Evolutionary conservation across 1,140 invertebrate genomes (phyloP), one percentile per base, ranked within the genome.

Genomic region (Fragariocoptes setiger): DNA sequence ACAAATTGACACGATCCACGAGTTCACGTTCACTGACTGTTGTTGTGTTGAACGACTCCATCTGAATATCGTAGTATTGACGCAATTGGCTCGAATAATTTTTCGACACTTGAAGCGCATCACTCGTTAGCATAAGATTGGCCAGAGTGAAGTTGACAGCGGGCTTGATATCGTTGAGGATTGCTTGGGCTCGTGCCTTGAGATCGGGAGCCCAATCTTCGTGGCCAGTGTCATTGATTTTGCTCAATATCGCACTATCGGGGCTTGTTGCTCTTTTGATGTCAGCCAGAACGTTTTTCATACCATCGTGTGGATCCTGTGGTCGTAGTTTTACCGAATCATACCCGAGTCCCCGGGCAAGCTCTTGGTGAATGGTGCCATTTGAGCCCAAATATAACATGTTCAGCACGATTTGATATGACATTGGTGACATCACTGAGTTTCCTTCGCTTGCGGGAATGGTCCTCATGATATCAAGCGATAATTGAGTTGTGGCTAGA

Each of bases 1-100:
- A 80, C 3, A 54, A 46, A 49, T 80, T 79, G 35, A 77, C 71
- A 2, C 53, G 51, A 2, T 55, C 45, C 1, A 64, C 62, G 0
- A 71, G 58, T 0, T 46, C 48, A 0, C 47, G 44, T 0, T 66
- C 2, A 15, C n/a, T 4, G 25, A 31, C 25, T 21, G 5, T 4
- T 3, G 19, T 15, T 5, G 16, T 20, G 18, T 40, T 15, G 3
- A 40, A 18, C 1, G 3, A 21, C 21, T 40, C 21, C 3, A 40
- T 12, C 3, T 2, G 13, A 0, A 15, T 18, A 37, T 22, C 21
- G 3, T 40, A 40, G 19, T 40, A 40, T 3, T 8, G 5, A 3
- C 25, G 3, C 12, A 40, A 15, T 3, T 21, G n/a, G 21, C 5
- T 15, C 3, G 14, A 8, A 40, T 37, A 40, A 17, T 2, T 4